Evolutionary conservation across 2,113 vertebrate species (phyloP), one percentile per base, ranked within the genome.

Genomic region (Gymnorhina tibicen): DNA sequence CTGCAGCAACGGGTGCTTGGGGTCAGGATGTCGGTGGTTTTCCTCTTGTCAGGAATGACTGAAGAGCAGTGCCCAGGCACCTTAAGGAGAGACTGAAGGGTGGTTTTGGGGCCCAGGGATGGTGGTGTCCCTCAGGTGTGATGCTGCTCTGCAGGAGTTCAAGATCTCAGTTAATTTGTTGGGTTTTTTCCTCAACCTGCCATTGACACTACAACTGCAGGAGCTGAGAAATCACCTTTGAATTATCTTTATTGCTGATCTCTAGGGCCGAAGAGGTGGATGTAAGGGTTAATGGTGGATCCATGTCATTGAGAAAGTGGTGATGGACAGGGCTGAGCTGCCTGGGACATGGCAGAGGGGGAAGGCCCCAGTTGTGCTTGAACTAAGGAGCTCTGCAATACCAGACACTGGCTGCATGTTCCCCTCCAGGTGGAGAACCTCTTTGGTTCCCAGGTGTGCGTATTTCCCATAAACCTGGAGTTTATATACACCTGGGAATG

Each of bases 221-320:
- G 59, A 87, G 56, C 62, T 73, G 60, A 32, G 62, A 50, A 66
- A 37, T 23, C 4, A 1, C 33, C 37, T 69, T 39, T 53, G 75
- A 41, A 77, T 21, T 35, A 5, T 12, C 18, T 35, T 62, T 55
- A 19, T 5, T 88, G 42, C 52, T 70, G 41, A 46, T 27, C 19
- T 53, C 18, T 5, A 0, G 28, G 76, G 44, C 30, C 79, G 47
- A 32, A 37, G 58, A 0, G 32, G 15, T n/a, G 47, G 64, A 13
- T 28, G 4, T 2, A 78, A 42, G 93, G 95, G 84, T 92, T 90
- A 87, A 90, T 77, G 94, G 27, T 77, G 85, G 59, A 42, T 39
- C 21, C 21, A 2, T 18, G 10, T 30, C 37, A 47, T 46, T 72
- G 37, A 44, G 11, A 17, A 41, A 11, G 69, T 44, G n/a, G 44